Evolutionary conservation across 2,888 invertebrate species (phyloP).

Genomic region (Girardia tigrina): DNA sequence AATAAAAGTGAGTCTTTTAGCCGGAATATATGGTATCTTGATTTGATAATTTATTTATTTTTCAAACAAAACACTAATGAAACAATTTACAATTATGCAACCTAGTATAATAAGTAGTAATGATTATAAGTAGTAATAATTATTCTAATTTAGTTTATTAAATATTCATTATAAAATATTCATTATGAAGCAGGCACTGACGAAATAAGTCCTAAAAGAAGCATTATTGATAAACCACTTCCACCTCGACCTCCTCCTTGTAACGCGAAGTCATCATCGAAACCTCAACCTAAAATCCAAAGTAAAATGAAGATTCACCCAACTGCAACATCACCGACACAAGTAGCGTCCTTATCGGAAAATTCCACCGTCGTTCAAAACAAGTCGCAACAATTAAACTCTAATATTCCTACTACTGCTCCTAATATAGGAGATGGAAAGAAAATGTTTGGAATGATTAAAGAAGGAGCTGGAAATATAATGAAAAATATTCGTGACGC

Average conservation of each 20-base stretch:
- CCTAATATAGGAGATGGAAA: neutral
- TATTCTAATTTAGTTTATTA: too few relatives aligned
- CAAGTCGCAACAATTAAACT: too few relatives aligned
- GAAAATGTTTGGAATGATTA: conserved; percentile 62
- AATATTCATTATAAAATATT: too few relatives aligned
- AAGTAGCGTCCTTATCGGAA: neutral
- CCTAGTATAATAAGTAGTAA: too few relatives aligned
- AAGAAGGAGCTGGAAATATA: conserved; percentile 62
- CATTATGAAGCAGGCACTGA: too few relatives aligned
- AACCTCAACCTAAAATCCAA: neutral
- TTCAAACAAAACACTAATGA: too few relatives aligned
- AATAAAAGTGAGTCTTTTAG: too few relatives aligned
- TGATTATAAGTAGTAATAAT: too few relatives aligned
- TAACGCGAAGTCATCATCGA: neutral
- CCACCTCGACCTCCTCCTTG: neutral
- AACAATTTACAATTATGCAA: too few relatives aligned
- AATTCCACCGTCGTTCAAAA: neutral
- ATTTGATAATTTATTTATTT: too few relatives aligned
- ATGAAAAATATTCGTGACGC: conserved; percentile 86
- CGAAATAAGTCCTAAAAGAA: too few relatives aligned
- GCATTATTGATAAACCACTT: neutral
- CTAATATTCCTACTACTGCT: conserved; percentile 16
- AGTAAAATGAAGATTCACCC: conserved; percentile 1
- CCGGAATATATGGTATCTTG: too few relatives aligned
- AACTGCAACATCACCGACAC: neutral